Evolutionary conservation across 1,140 invertebrate genomes (phyloP), one percentile per base, ranked within the genome.

Genomic region (Mamestra configurata): DNA sequence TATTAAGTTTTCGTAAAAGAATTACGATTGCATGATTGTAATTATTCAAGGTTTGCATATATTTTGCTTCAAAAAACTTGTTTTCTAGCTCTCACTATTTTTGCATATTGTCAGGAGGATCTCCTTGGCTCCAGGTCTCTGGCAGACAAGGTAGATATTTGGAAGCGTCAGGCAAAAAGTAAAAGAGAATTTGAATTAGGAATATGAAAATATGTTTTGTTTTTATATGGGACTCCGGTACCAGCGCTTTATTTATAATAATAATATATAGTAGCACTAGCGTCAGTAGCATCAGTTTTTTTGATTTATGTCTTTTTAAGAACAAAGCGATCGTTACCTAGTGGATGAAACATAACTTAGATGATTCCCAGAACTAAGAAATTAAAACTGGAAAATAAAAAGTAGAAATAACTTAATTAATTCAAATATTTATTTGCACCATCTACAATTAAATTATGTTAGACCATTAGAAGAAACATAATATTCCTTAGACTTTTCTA

Each of bases 31-130:
- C 66, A 27, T 70, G 66, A 22, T 24, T 4, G 43, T 40, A 22
- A 40, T 18, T 53, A 22, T 55, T 72, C 51, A 72, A 35, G 27
- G 31, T 71, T 53, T 71, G n/a, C 10, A 13, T 20, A 22, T 55
- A 22, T 13, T 57, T 24, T 8, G 61, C 18, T 40, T 57, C 7
- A 8, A 10, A 6, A 4, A 40, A 10, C 35, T 37, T 7, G 35
- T 1, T 37, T 37, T 37, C 10, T 3, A 7, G 35, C 35, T 37
- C 35, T 37, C 0, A 37, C 6, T 6, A 7, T 37, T 37, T 1
- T 37, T 8, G 35, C 35, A n/a, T n/a, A n/a, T n/a, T n/a, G n/a
- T n/a, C n/a, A n/a, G n/a, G n/a, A n/a, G n/a, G n/a, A n/a, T n/a
- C n/a, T n/a, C n/a, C n/a, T n/a, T n/a, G n/a, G n/a, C n/a, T n/a